Conservation (phyloP, 2,113 vertebrate genomes). For the Oceanites oceanicus region DNA sequence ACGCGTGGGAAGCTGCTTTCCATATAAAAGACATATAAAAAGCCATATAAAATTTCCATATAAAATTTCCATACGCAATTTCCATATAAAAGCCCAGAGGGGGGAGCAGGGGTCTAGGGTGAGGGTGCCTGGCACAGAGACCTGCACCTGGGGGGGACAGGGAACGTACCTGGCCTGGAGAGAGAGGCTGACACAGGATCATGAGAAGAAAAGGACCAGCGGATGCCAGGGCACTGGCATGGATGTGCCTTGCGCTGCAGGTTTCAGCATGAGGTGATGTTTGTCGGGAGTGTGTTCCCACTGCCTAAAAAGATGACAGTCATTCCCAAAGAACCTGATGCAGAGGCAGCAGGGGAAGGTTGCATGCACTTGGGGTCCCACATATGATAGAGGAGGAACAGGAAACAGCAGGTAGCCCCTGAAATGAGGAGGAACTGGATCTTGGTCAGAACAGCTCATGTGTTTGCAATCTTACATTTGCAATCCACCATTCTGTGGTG, state of each 20-base stretch:
- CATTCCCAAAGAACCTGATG: neutral
- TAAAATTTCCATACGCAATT: neutral
- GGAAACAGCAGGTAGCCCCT: neutral
- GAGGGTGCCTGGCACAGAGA: neutral
- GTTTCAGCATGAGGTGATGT: neutral
- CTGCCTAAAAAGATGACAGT: neutral
- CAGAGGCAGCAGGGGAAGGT: neutral
- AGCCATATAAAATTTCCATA: too few species aligned
- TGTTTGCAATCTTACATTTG: neutral
- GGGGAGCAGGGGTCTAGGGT: neutral
- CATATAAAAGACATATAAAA: neutral
- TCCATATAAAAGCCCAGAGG: neutral
- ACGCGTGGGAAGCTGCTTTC: neutral
- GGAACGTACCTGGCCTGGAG: neutral
- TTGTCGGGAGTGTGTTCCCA: fast-evolving
- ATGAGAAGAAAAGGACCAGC: fast-evolving
- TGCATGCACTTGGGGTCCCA: fast-evolving
- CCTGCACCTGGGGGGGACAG: too few species aligned
- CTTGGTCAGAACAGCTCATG: neutral
- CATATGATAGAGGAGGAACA: fast-evolving
- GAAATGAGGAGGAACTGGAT: neutral
- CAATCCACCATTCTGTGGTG: neutral
- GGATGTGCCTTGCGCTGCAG: fast-evolving
- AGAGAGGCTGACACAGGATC: neutral
- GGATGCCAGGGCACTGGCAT: neutral